Conservation (phyloP, 64 coral and sea anemone genomes). For the Montipora cactus region DNA sequence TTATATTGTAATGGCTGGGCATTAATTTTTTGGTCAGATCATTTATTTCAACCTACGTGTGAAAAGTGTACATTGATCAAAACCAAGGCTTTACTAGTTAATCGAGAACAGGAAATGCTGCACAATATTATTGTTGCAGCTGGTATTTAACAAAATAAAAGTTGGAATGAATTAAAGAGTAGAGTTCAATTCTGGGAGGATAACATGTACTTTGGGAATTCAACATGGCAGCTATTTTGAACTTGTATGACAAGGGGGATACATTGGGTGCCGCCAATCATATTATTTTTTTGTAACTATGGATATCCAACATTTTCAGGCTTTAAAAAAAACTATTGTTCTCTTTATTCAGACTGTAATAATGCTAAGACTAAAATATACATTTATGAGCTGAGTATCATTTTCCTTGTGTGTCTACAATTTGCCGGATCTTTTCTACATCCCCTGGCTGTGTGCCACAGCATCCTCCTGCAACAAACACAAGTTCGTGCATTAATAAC, state of each 20-base stretch:
- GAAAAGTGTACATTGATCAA: background rate
- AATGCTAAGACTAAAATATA: background rate
- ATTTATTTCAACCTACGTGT: background rate
- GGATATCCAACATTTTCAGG: no score
- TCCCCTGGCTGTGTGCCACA: constrained; percentile 37
- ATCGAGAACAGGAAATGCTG: background rate
- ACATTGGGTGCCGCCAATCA: background rate
- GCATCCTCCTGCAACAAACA: constrained; percentile 42
- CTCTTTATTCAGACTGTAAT: no score
- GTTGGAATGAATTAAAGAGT: background rate
- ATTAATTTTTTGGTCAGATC: background rate
- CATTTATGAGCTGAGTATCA: background rate
- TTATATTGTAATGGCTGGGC: background rate
- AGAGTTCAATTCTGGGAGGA: no score
- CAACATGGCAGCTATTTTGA: no score
- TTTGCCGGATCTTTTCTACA: constrained; percentile 17
- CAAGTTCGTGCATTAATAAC: no score
- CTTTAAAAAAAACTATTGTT: no score
- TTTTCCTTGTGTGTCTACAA: constrained; percentile 1
- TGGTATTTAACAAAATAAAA: background rate
- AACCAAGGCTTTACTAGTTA: background rate
- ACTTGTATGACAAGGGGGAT: no score
- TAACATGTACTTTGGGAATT: no score
- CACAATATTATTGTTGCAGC: background rate
- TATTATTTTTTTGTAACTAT: background rate